A percentile compares a stretch with the other conserved stretches of the same genome.
These are phyloP conservation scores for Leptinotarsa undecemlineata DNA, from an alignment of 1,140 invertebrate species.

Conservation along the genomic window DNA sequence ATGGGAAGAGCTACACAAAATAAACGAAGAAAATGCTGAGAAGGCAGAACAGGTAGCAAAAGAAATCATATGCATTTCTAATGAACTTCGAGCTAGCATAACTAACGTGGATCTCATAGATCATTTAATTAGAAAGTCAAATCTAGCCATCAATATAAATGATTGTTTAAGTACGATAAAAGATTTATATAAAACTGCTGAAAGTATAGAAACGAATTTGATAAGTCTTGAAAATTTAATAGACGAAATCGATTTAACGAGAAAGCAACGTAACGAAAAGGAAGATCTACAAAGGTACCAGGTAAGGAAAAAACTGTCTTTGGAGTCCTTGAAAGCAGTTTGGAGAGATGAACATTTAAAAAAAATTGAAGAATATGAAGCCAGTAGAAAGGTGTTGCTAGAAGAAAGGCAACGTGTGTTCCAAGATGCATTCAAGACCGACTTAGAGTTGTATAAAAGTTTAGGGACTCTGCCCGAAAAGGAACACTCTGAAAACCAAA, in stretches of 20 bases:
- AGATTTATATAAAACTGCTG: conserved; percentile 64
- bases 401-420: conserved; percentile 70
- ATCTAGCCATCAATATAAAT: conserved; percentile 63
- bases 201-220: conserved; percentile 66
- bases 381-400: conserved; percentile 60
- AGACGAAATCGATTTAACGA: conserved; percentile 67
- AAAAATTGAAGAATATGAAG: conserved; percentile 62
- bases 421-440: conserved; percentile 69
- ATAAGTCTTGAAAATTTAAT: conserved; percentile 67
- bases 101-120: conserved; percentile 60
- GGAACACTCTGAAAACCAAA: conserved; percentile 46
- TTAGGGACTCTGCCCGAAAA: conserved; percentile 62
- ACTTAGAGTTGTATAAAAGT: conserved; percentile 66
- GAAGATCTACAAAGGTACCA: conserved; percentile 68
- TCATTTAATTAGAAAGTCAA: conserved; percentile 60
- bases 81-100: conserved; percentile 61
- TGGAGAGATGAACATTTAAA: conserved; percentile 59
- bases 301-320: conserved; percentile 63
- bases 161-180: conserved; percentile 65
- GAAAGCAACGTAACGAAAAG: conserved; percentile 64
- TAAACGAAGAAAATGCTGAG: conserved; percentile 66
- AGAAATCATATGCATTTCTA: conserved; percentile 61
- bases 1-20: conserved; percentile 67
- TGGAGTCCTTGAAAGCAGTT: conserved; percentile 29
- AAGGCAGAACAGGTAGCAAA: conserved; percentile 63